These are phyloP conservation scores for Eurytoma californica DNA, from an alignment of 2,888 invertebrate species.

Conservation along the genomic window DNA sequence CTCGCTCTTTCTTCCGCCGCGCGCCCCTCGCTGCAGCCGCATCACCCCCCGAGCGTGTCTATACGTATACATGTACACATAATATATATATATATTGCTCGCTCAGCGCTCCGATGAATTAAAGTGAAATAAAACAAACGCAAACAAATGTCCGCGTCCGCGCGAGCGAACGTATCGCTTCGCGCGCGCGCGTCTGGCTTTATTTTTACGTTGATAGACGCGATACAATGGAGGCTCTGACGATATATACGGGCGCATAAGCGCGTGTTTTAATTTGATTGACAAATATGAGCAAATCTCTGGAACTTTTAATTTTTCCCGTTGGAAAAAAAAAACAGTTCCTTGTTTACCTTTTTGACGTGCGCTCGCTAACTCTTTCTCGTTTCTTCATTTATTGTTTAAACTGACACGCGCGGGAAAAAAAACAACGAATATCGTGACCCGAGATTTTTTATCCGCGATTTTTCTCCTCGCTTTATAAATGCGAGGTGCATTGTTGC, in stretches of 20 bases:
- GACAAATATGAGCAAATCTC: constrained; percentile 33
- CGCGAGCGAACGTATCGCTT: not conserved
- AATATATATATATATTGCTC: too few species aligned
- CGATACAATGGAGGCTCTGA: not conserved
- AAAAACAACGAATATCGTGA: too few species aligned
- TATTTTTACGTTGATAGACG: constrained; percentile 10
- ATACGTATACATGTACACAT: too few species aligned
- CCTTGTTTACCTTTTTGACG: not conserved
- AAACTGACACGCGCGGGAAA: too few species aligned
- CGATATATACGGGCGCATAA: constrained; percentile 13
- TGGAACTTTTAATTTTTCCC: too few species aligned
- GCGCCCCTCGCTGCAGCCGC: not conserved
- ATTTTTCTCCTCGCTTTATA: too few species aligned
- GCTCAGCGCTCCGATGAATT: not conserved
- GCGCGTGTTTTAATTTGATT: constrained; percentile 44
- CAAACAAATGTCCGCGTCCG: constrained; percentile 8
- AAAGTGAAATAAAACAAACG: constrained; percentile 16
- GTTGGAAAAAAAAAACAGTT: too few species aligned
- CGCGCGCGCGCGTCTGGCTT: not conserved
- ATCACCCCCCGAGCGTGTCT: too few species aligned
- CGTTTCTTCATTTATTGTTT: too few species aligned
- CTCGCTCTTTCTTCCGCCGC: too few species aligned
- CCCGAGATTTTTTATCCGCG: too few species aligned
- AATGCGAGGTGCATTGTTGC: not conserved
- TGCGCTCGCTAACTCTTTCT: too few species aligned